Conservation (phyloP, 2,113 vertebrate species). For the Tragelaphus imberbis region DNA sequence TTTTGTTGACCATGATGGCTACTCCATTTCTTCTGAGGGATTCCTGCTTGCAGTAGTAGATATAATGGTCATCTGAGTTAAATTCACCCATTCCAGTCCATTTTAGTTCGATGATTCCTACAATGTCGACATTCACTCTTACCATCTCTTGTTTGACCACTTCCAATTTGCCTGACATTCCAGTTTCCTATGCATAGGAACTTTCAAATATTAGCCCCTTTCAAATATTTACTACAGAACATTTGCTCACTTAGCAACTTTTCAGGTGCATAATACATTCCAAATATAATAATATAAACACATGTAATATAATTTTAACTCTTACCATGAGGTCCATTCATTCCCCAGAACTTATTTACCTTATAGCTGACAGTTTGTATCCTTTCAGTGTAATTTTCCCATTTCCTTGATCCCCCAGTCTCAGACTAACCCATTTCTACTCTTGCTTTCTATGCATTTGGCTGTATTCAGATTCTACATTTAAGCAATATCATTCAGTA, state of each 20-base stretch:
- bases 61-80: too few species aligned
- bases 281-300: neutral
- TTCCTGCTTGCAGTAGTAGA: too few species aligned
- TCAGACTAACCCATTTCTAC: neutral
- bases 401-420: neutral
- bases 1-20: too few species aligned
- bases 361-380: neutral
- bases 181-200: too few species aligned
- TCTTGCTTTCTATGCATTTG: neutral
- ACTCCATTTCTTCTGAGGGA: too few species aligned
- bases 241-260: neutral
- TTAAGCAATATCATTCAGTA: neutral
- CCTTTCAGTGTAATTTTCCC: neutral
- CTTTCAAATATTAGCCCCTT: too few species aligned
- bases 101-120: too few species aligned
- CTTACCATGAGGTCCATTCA: neutral
- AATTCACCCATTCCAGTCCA: too few species aligned
- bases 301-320: neutral
- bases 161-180: too few species aligned
- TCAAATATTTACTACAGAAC: neutral
- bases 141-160: too few species aligned
- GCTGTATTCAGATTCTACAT: neutral
- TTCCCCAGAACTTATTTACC: neutral
- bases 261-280: neutral
- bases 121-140: too few species aligned